These are phyloP conservation scores for Okapia johnstoni DNA, from an alignment of 2,113 vertebrate genomes.

Conservation along the genomic window DNA sequence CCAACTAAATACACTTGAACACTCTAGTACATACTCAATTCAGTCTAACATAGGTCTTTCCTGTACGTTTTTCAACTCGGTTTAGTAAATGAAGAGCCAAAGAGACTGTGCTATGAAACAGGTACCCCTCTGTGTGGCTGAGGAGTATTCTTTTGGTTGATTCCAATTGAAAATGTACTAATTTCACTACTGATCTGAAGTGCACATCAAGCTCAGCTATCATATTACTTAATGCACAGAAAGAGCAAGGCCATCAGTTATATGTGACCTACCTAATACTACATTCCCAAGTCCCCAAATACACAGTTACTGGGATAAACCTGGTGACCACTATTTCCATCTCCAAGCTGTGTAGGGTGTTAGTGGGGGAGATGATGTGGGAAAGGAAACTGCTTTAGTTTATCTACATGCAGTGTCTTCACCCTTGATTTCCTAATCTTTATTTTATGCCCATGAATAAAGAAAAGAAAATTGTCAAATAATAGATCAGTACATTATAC, in stretches of 20 bases:
- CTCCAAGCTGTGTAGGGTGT: neutral
- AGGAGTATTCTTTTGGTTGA: neutral
- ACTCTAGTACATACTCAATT: neutral
- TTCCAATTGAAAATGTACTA: neutral
- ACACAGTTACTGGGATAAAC: neutral
- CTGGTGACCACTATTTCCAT: neutral
- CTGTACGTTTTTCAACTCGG: neutral
- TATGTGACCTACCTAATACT: neutral
- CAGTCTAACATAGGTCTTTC: neutral
- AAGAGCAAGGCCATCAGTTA: neutral
- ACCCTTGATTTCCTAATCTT: neutral
- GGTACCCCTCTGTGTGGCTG: neutral
- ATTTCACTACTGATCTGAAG: neutral
- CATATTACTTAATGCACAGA: neutral
- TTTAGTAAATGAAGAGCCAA: slow-evolving; percentile 15
- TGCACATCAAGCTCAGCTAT: neutral
- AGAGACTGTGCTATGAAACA: neutral
- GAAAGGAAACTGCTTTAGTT: neutral
- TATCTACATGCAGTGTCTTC: neutral
- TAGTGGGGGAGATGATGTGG: too few species aligned
- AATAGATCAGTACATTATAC: neutral
- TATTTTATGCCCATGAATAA: neutral
- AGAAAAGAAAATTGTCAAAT: neutral
- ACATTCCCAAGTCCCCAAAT: neutral
- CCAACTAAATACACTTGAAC: neutral